Evolutionary conservation across 1,140 invertebrate species (phyloP), one percentile per base, ranked within the genome.

Genomic region (Drosophila prosaltans): DNA sequence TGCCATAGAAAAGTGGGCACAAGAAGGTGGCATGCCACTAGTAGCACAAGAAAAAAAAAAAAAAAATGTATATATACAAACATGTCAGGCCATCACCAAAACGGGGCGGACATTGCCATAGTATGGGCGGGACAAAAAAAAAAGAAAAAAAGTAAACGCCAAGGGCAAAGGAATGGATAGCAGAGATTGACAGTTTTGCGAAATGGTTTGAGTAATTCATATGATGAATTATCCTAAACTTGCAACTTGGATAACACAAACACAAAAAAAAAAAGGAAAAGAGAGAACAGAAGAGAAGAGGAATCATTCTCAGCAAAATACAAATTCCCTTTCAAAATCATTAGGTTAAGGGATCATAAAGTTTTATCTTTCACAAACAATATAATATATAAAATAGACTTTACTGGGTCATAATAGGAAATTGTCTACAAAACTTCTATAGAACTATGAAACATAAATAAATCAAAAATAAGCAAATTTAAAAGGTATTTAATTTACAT

Each of bases 161-260:
- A 51, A 40, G 8, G 10, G 45, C 45, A 26, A 26, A 21, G 28
- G 39, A 36, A 21, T 43, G 28, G 43, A 24, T 51, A 32, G 71
- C 74, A 65, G 70, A 81, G 72, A 86, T 86, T 86, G 83, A 86
- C 83, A 86, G 76, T 80, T 86, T 59, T 86, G 76, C 65, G 67
- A 86, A 82, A 81, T 81, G 72, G 76, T 78, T 82, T 86, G 83
- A 81, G 82, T 82, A 86, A 86, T 86, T 86, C 82, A 73, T 61
- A 81, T 86, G 80, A 82, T 82, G 75, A 82, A 82, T 78, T 75
- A 80, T 72, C 72, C 74, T 55, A 60, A 55, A 51, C 65, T 57
- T 28, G 16, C 54, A 45, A 59, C 16, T 9, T 40, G 9, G 41
- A 43, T 62, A 51, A 43, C 41, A 43, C n/a, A 21, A 21, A 26